Evolutionary conservation across 53 echinoderm and acorn worm genomes (phyloP), one percentile per base, ranked within the genome.

Genomic region (Zoroaster sp.): DNA sequence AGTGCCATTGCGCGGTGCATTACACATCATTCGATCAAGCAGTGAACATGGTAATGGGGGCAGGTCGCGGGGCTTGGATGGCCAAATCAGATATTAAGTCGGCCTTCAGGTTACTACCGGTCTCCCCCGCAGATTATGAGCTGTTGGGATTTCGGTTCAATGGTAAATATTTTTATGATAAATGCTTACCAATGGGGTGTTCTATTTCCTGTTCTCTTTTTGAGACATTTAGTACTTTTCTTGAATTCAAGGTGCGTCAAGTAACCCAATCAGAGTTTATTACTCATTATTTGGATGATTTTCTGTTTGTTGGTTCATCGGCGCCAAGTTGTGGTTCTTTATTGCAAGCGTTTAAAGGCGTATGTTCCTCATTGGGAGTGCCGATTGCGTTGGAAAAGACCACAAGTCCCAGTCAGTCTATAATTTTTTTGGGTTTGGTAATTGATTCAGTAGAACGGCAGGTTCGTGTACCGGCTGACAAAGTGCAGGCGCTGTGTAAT

Each of bases 241-340:
- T 91, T 8, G 78, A 87, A 32, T 75, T 38, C n/a, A 36, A 47
- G 41, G 43, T 83, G 17, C 25, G 46, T 8, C 11, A 43, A 42
- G 66, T 69, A 30, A n/a, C 63, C 13, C 30, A 49, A 45, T 63
- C 30, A 14, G 66, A 37, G 8, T 2, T 30, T 1, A 54, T 92
- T 5, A 65, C 77, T 14, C 93, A 93, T 43, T 93, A 89, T 90
- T 40, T 90, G 3, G 89, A 93, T 53, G 88, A 88, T 83, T 88
- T 88, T 34, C 3, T 71, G 21, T 86, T 72, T 34, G n/a, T 72
- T 23, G 73, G 18, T 3, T 20, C 73, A 40, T 40, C 73, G 20
- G 38, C 14, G 38, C 17, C 15, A 15, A 2, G 17, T 10, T 83
- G 69, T 69, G n/a, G 1, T 9, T 18, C 9, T 1, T 35, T 68